Conservation (phyloP, 2,888 invertebrate species). For the Chrysomela aeneicollis region DNA sequence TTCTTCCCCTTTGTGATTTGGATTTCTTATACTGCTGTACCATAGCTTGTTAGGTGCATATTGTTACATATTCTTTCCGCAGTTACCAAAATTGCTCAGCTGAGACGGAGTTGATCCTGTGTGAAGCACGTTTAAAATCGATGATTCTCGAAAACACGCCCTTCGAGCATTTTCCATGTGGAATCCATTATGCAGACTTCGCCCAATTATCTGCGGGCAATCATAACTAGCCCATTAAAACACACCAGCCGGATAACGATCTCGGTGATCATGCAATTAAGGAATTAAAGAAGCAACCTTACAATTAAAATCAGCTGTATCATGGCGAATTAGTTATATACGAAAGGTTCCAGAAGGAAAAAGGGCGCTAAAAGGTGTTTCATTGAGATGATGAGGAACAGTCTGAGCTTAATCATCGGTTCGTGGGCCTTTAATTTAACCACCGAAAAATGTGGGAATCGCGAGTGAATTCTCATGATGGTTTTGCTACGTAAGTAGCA, state of each 20-base stretch:
- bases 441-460: slow-evolving; percentile 49
- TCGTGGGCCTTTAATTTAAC: slow-evolving; percentile 57
- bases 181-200: neutral
- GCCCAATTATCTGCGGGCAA: neutral
- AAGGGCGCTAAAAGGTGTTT: slow-evolving; percentile 39
- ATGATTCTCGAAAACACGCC: neutral
- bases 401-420: slow-evolving; percentile 56
- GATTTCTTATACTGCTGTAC: too few species aligned
- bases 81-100: neutral
- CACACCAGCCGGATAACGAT: slow-evolving; percentile 17
- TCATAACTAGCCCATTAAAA: slow-evolving; percentile 22
- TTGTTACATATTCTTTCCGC: neutral
- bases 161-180: neutral
- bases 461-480: too few species aligned
- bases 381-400: slow-evolving; percentile 52
- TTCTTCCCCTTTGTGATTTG: too few species aligned
- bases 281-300: slow-evolving; percentile 36
- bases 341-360: slow-evolving; percentile 22
- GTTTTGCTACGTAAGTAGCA: too few species aligned
- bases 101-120: neutral
- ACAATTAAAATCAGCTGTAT: slow-evolving; percentile 45
- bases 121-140: neutral
- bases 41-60: too few species aligned
- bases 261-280: slow-evolving; percentile 17
- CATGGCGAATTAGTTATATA: slow-evolving; percentile 43